phyloP scores from a whole-genome alignment of 1,140 invertebrate genomes.

The Drosophila subobscura region DNA sequence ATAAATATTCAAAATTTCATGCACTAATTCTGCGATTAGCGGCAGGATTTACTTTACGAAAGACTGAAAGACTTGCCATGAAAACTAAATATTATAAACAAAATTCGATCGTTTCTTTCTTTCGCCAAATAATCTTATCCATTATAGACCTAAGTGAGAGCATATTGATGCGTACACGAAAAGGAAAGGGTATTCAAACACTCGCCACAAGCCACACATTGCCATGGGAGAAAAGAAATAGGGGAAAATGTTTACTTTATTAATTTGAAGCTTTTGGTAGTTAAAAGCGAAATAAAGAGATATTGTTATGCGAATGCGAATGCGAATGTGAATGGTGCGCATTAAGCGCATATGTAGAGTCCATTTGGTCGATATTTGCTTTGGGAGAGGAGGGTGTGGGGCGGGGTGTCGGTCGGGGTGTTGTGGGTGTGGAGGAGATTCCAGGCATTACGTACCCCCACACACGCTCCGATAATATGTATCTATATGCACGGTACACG shows the following conservation, averaged over 20 bases:
- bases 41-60: no score
- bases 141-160: no score
- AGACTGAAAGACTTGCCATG: no score
- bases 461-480: conserved; percentile 5
- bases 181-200: conserved; percentile 2
- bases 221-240: conserved; percentile 1
- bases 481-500: conserved; percentile 40
- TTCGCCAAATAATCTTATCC: no score
- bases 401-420: background rate
- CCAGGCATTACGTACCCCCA: conserved; percentile 18
- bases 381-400: conserved; percentile 9
- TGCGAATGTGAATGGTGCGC: conserved; percentile 60
- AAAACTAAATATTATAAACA: no score
- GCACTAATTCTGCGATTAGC: no score
- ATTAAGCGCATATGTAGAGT: conserved; percentile 55
- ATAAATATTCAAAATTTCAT: no score
- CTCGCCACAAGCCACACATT: conserved; percentile 19
- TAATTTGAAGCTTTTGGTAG: conserved; percentile 79
- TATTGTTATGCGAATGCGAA: conserved; percentile 64
- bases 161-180: no score
- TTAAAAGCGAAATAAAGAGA: conserved; percentile 59
- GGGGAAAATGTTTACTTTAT: conserved; percentile 74
- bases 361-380: conserved; percentile 14
- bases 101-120: no score
- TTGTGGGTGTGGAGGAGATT: background rate